phyloP scores from a whole-genome alignment of 2,888 invertebrate genomes.

The Drosophila silvestris region DNA sequence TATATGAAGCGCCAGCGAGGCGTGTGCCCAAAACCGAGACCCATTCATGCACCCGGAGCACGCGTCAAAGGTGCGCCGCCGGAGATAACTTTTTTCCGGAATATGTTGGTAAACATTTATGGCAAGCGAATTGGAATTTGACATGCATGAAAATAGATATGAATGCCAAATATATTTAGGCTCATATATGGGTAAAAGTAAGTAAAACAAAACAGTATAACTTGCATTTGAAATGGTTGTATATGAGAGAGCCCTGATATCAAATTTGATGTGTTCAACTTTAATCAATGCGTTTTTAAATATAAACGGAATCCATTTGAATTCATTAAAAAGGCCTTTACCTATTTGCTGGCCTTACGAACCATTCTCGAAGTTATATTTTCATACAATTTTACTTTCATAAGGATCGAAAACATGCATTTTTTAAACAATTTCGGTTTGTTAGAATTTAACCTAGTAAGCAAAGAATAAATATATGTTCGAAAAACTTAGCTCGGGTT shows the following conservation, averaged over 20 bases:
- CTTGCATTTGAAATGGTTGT: background rate
- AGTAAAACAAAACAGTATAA: slow-evolving; percentile 3
- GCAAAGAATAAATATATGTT: background rate
- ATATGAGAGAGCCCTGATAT: slow-evolving; percentile 6
- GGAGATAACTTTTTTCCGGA: background rate
- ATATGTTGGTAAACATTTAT: slow-evolving; percentile 19
- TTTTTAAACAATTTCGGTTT: background rate
- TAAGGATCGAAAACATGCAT: accelerated
- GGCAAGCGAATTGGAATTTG: slow-evolving; percentile 18
- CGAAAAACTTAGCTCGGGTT: background rate
- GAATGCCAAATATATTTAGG: background rate
- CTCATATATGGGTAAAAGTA: slow-evolving; percentile 14
- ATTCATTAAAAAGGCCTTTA: background rate
- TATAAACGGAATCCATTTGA: background rate
- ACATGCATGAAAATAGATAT: slow-evolving; percentile 15
- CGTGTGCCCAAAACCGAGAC: slow-evolving; percentile 32
- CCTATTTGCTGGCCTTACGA: too few relatives aligned
- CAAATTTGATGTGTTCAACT: background rate
- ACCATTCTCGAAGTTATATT: background rate
- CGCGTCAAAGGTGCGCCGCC: slow-evolving; percentile 59
- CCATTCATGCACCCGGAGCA: slow-evolving; percentile 34
- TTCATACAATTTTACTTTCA: background rate
- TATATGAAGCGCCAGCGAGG: slow-evolving; percentile 28
- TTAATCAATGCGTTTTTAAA: background rate
- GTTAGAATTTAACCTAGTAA: background rate